Evolutionary conservation across 1,140 invertebrate genomes (phyloP), one percentile per base, ranked within the genome.

Genomic region (Globodera rostochiensis): DNA sequence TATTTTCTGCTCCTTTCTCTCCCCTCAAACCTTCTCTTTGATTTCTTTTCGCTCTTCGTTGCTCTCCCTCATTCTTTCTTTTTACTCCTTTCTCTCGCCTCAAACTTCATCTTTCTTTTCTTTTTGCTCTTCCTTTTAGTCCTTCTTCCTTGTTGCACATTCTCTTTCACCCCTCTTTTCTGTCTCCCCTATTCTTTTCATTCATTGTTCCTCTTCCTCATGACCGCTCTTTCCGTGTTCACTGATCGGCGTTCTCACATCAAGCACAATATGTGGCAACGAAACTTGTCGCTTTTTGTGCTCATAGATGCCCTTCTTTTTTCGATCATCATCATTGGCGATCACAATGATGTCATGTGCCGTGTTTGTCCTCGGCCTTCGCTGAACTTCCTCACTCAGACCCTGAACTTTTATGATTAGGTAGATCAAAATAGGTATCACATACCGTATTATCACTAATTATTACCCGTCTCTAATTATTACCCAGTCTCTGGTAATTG

Each of bases 261-360:
- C 45, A 25, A 78, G 45, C 50, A 78, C 64, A 78, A 70, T 78
- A 11, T 53, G 45, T 36, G 77, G 77, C 15, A 78, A 69, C 50
- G 64, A 78, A 49, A 46, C 36, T n/a, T 78, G 64, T 11, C 36
- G 60, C 9, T 77, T 70, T 25, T 8, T 45, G 47, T 11, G 36
- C 3, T 21, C 47, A 47, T 47, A 69, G 45, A 11, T 60, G 66
- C 67, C 46, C 47, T 36, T 36, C 60, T 50, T 75, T 75, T 75
- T 50, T 45, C 47, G 74, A 64, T 76, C 74, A 76, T 19, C 47
- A 64, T 76, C 74, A 76, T 19, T 6, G 6, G 57, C 19, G 57
- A 64, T 64, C 36, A 53, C 25, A 47, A 71, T 11, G 76, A 69
- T 36, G n/a, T 77, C 47, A n/a, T 36, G 49, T 69, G 36, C 57